Evolutionary conservation across 1,140 invertebrate genomes (phyloP).

Genomic region (Andricus grossulariae): DNA sequence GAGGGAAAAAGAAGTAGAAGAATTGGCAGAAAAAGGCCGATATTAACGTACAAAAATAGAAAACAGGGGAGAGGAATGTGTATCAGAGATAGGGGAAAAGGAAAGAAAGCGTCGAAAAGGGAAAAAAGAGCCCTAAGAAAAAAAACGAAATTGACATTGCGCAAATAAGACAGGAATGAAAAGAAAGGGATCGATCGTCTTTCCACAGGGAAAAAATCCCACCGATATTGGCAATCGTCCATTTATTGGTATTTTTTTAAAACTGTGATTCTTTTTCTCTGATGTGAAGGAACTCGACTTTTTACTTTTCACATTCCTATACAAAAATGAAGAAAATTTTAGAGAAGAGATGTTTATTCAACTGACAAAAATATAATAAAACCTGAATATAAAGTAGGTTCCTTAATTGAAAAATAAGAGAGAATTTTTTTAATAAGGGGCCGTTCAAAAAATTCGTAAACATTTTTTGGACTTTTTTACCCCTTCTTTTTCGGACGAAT

Average conservation of each 20-base stretch:
- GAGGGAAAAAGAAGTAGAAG: constrained; percentile 30
- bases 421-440: no score
- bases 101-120: background rate
- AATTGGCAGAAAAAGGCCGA: constrained; percentile 48
- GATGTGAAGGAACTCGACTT: no score
- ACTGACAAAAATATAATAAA: background rate
- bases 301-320: background rate
- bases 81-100: constrained; percentile 19
- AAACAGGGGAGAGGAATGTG: constrained; percentile 40
- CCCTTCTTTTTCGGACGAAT: no score
- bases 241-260: constrained; percentile 20
- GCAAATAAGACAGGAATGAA: constrained; percentile 30
- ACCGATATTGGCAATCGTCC: constrained; percentile 26
- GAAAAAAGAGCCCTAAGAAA: background rate
- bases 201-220: constrained; percentile 18
- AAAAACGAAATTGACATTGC: constrained; percentile 18
- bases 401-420: no score
- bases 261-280: background rate
- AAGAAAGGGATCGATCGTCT: constrained; percentile 23
- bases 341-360: background rate
- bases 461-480: no score
- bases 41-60: constrained; percentile 37
- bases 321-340: background rate
- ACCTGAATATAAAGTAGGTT: no score
- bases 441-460: no score